phyloP scores from a whole-genome alignment of 2,888 invertebrate genomes.

The Nemapogon koenigi region DNA sequence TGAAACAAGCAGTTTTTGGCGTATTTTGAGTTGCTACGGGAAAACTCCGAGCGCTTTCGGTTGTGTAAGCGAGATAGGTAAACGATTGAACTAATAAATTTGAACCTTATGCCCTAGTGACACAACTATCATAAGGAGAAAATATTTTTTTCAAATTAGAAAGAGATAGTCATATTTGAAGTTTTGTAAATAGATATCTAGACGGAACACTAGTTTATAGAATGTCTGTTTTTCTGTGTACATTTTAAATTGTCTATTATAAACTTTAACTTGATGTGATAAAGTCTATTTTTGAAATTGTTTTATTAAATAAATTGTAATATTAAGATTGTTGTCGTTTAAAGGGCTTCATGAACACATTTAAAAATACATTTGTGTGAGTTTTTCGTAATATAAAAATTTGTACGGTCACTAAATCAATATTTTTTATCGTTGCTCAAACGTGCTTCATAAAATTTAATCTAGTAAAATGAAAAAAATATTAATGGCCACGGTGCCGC shows the following conservation, averaged over 20 bases:
- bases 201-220: constrained; percentile 19
- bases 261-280: no score
- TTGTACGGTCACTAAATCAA: constrained; percentile 46
- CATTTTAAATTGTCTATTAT: constrained; percentile 30
- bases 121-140: no score
- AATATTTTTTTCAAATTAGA: no score
- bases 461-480: no score
- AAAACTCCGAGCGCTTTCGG: constrained; percentile 63
- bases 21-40: constrained; percentile 65
- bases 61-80: no score
- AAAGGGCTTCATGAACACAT: background rate
- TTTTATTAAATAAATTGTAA: no score
- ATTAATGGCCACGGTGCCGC: no score
- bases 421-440: no score
- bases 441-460: no score
- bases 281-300: no score
- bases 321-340: background rate
- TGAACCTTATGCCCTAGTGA: constrained; percentile 43
- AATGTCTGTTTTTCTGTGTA: constrained; percentile 60
- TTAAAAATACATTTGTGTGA: constrained; percentile 26
- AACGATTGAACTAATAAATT: constrained; percentile 35
- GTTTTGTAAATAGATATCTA: constrained; percentile 33
- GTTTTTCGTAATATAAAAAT: constrained; percentile 53
- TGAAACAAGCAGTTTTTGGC: constrained; percentile 65
- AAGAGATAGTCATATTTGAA: constrained; percentile 24